Evolutionary conservation across 2,113 vertebrate genomes (phyloP), one percentile per base, ranked within the genome.

Genomic region (Hippocampus barbouri): DNA sequence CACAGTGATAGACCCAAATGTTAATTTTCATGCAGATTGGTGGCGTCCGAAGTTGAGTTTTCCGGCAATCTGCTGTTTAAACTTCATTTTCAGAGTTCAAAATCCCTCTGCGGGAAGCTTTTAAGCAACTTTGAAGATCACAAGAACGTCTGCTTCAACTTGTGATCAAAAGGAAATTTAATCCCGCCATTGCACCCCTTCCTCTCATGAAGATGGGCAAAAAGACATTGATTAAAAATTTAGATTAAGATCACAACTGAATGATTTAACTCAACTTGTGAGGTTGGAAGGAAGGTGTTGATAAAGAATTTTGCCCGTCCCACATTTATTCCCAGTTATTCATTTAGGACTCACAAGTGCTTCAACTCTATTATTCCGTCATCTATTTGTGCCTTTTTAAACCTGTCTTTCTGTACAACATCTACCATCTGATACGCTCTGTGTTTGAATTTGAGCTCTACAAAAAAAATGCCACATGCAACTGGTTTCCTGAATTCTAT

Each of bases 111-210:
- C 21, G 70, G 54, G 74, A 74, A 72, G 34, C 45, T 25, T 84
- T 84, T 80, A 73, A 78, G 73, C 21, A 72, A 75, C 77, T 77
- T 65, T 59, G 49, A 81, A 82, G 77, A 87, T 86, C 69, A 82
- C 78, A 84, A 69, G 73, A 61, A 70, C 0, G 38, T 14, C 71
- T 63, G 30, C 76, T 73, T 80, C 75, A 70, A 81, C 77, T 83
- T 2, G 61, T 70, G 82, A 89, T 90, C 87, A 88, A 88, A 90
- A 85, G 63, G 18, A 83, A 38, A 53, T 73, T 69, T 63, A 79
- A 77, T 74, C 83, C 81, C 78, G 84, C 79, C 79, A 83, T 87
- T 82, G 79, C 60, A 85, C 86, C 81, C 81, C 56, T 80, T 38
- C 34, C 34, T 78, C 79, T 84, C 83, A 86, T 86, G 82, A 85